Evolutionary conservation across 1,140 invertebrate species (phyloP).

Genomic region (Mya arenaria): DNA sequence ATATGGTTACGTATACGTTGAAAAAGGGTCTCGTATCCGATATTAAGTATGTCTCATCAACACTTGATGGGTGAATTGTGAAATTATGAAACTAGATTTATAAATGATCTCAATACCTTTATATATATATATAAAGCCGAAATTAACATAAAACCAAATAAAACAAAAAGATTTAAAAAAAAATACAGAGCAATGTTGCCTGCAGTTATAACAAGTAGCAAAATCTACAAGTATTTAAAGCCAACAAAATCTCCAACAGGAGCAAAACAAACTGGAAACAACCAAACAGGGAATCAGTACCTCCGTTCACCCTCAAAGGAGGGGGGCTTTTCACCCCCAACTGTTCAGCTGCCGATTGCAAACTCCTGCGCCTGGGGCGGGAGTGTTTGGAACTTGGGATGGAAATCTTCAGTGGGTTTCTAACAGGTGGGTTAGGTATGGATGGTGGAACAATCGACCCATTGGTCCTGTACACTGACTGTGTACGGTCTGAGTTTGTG

Average conservation of each 20-base stretch:
- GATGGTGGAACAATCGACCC: constrained; percentile 7
- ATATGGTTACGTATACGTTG: too few species aligned
- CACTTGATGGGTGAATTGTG: too few species aligned
- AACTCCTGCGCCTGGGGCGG: constrained; percentile 42
- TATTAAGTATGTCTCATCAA: too few species aligned
- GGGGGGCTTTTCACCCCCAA: constrained; percentile 73
- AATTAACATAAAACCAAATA: too few species aligned
- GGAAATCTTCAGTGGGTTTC: constrained; percentile 44
- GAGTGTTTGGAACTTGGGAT: constrained; percentile 50
- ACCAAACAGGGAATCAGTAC: constrained; percentile 60
- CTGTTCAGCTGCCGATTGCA: constrained; percentile 71
- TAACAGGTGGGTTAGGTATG: constrained; percentile 58
- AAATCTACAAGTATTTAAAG: too few species aligned
- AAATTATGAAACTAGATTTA: too few species aligned
- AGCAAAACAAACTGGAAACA: neutral
- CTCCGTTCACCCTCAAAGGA: constrained; percentile 67
- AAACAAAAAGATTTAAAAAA: too few species aligned
- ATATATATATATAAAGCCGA: too few species aligned
- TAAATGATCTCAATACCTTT: too few species aligned
- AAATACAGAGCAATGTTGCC: too few species aligned
- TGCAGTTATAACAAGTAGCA: too few species aligned
- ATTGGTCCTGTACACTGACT: constrained; percentile 32
- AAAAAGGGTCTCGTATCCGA: too few species aligned
- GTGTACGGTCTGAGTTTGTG: constrained; percentile 8
- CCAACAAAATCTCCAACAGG: neutral